Evolutionary conservation across 2,888 invertebrate species (phyloP).

Genomic region (Drosophila pegasa): DNA sequence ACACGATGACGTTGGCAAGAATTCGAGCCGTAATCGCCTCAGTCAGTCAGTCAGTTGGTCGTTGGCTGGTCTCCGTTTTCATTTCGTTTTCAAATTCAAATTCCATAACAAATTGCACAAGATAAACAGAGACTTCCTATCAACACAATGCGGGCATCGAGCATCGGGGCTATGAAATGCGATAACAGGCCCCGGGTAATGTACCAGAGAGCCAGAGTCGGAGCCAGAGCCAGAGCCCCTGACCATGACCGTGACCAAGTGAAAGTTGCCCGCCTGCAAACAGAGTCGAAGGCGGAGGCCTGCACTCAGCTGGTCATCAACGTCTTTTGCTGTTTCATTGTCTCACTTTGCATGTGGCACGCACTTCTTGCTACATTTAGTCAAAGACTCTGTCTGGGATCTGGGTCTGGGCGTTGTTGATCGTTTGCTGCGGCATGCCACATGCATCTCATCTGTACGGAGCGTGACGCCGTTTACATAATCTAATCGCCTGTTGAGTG

Average conservation of each 20-base stretch:
- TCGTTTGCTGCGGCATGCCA: slow-evolving; percentile 39
- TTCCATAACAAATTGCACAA: slow-evolving; percentile 74
- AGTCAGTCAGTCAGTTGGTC: slow-evolving; percentile 64
- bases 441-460: slow-evolving; percentile 14
- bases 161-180: slow-evolving; percentile 43
- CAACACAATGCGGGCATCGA: slow-evolving; percentile 42
- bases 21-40: slow-evolving; percentile 52
- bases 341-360: slow-evolving; percentile 63
- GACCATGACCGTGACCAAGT: slow-evolving; percentile 79
- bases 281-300: slow-evolving; percentile 25
- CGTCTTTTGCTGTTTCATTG: slow-evolving; percentile 29
- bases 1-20: slow-evolving; percentile 58
- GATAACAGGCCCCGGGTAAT: slow-evolving; percentile 46
- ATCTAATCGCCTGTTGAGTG: slow-evolving; percentile 66
- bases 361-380: slow-evolving; percentile 36
- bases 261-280: slow-evolving; percentile 62
- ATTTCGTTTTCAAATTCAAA: slow-evolving; percentile 72
- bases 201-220: too few species aligned
- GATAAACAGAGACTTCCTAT: slow-evolving; percentile 56
- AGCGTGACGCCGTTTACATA: slow-evolving; percentile 70
- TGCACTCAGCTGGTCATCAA: slow-evolving; percentile 50
- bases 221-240: slow-evolving; percentile 27
- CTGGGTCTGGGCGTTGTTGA: slow-evolving; percentile 54
- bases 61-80: slow-evolving; percentile 29
- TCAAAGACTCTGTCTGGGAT: slow-evolving; percentile 20